Base-by-base conservation (phyloP, 2,888 invertebrate genomes). In the Timema podura region DNA sequence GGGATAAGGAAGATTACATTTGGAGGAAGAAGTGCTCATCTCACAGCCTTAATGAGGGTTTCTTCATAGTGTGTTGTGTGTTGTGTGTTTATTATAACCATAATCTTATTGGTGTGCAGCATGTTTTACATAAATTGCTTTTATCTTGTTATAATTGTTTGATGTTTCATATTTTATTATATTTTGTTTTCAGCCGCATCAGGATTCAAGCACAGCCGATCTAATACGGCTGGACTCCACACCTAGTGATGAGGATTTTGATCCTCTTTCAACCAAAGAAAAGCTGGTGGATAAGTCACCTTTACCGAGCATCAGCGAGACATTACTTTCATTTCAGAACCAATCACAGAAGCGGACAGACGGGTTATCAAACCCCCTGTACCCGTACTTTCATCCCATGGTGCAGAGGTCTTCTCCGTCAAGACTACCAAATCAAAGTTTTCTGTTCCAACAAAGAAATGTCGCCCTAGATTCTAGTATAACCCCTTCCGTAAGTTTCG, bases 151-250 rank as follows among this genome's bases (percentile, higher is more conserved):
- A 30, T 30, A 2, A 2, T 30, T 30, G 30, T 2, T 30, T 3
- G 30, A 30, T 30, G 3, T 30, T 30, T 30, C 30, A 30, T 30
- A 30, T 30, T 30, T 30, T 30, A 30, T 2, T 30, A 30, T 30
- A 30, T 30, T 30, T 30, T 30, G 30, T 30, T 30, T 30, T 30
- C 30, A 30, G 30, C 30, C 30, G 30, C 30, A 30, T 30, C 30
- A 30, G 30, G 30, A 30, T 30, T 30, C 30, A 30, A 30, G 30
- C 30, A 3, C 30, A 30, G 78, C 78, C 73, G 84, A 90, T 82
- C 82, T 90, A 74, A 90, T 90, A 77, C 84, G 87, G 75, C 81
- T 90, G 77, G 89, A 89, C 80, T 88, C 88, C 72, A 84, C 85
- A 65, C 86, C 86, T 71, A 88, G 82, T 75, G 78, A 86, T 65